Conservation (phyloP, 92 coral and sea anemone genomes). For the Parazoanthus atlanticus region DNA sequence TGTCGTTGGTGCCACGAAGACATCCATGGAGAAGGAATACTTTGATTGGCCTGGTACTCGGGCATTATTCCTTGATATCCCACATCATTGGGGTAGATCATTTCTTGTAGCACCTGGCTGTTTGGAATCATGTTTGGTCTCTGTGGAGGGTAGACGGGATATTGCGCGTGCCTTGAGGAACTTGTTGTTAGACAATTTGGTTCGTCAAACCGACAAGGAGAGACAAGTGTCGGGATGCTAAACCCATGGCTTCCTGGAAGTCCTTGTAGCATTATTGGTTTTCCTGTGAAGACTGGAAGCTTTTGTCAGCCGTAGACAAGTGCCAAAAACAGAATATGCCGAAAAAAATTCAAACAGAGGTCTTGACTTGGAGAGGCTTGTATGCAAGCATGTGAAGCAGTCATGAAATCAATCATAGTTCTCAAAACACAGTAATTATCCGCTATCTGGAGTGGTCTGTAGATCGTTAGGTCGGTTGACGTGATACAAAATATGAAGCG, state of each 20-base stretch:
- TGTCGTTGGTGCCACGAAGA: constrained; percentile 77
- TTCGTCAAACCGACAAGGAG: constrained; percentile 83
- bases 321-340: not conserved
- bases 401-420: constrained; percentile 33
- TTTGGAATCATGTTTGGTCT: constrained; percentile 71
- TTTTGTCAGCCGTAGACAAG: not conserved
- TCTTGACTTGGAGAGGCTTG: constrained; percentile 30
- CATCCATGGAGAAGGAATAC: constrained; percentile 64
- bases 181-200: constrained; percentile 69
- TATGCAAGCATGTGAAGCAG: constrained; percentile 22
- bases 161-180: constrained; percentile 68
- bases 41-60: constrained; percentile 71
- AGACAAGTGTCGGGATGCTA: constrained; percentile 79
- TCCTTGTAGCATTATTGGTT: constrained; percentile 64
- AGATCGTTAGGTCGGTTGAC: constrained; percentile 40
- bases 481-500: constrained; percentile 38
- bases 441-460: constrained; percentile 53
- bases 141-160: constrained; percentile 67
- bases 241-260: constrained; percentile 76
- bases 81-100: constrained; percentile 80
- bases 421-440: constrained; percentile 51
- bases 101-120: constrained; percentile 79
- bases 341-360: constrained; percentile 27
- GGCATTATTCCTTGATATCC: constrained; percentile 75
- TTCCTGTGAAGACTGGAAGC: not conserved